Evolutionary conservation across 1,140 invertebrate genomes (phyloP), one percentile per base, ranked within the genome.

Genomic region (Drosophila equinoxialis): DNA sequence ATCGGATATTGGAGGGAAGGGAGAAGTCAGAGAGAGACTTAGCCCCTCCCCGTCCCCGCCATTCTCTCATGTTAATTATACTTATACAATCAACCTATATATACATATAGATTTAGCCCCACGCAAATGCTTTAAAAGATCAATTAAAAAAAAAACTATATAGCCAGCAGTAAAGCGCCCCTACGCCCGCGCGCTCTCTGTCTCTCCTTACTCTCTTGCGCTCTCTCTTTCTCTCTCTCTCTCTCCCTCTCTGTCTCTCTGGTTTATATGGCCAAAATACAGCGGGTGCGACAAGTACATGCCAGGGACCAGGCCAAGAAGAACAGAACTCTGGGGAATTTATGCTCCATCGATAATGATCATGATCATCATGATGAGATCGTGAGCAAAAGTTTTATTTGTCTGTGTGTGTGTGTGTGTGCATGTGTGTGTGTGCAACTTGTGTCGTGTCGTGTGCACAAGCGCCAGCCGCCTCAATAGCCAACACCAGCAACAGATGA

Each of bases 371-470:
- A 61, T 77, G 79, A 67, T 39, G 65, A 35, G 65, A 76, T 73
- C 64, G 77, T 77, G 60, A 41, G 61, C 37, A 58, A 64, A 23
- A 59, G 26, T 48, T 63, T 54, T 33, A 41, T 45, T 26, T 69
- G 41, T 39, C 8, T 64, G 45, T 67, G 35, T 69, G 60, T 60
- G 45, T 71, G 48, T 77, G 67, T 65, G 57, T 42, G 51, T 63
- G 59, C 26, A 23, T 45, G 26, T 69, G 41, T 68, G 48, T 77
- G 67, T 65, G 57, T 42, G 51, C 54, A 63, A 71, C 73, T 86
- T 86, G 83, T 86, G 83, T 51, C 45, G 45, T 86, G 83, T 87
- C 83, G 83, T 87, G 83, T 87, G 83, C 83, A 87, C 61, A 87
- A 87, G 84, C 83, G 84, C 84, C 79, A 71, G 37, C 64, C 41